Conservation (phyloP, 2,888 invertebrate genomes). For the Drosophila meridiana region DNA sequence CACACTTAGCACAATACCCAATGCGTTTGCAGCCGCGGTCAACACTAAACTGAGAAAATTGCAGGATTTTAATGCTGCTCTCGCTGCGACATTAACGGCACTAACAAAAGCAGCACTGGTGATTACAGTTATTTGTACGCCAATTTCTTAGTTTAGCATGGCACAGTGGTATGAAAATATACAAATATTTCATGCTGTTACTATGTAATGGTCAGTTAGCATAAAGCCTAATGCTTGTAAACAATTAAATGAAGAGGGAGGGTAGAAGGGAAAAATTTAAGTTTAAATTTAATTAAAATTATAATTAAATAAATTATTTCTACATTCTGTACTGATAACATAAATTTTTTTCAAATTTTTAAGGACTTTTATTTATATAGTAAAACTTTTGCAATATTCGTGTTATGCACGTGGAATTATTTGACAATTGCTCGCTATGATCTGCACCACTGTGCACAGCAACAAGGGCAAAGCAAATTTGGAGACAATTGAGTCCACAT, state of each 20-base stretch:
- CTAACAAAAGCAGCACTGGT: slow-evolving; percentile 2
- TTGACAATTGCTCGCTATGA: background rate
- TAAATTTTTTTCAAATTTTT: too few species aligned
- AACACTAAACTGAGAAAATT: slow-evolving; percentile 3
- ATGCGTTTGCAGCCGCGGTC: background rate
- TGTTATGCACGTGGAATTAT: too few species aligned
- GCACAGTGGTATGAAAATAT: background rate
- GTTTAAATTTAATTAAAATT: too few species aligned
- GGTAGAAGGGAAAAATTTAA: too few species aligned
- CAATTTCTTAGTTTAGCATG: background rate
- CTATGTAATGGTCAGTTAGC: background rate
- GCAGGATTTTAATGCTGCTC: slow-evolving; percentile 3
- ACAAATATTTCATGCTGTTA: background rate
- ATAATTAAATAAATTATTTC: too few species aligned
- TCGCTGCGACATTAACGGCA: slow-evolving; percentile 1
- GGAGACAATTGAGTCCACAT: slow-evolving; percentile 8
- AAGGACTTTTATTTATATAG: too few species aligned
- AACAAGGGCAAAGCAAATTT: slow-evolving; percentile 5
- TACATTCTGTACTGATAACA: too few species aligned
- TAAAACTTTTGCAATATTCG: too few species aligned
- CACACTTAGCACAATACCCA: background rate
- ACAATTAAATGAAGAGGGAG: too few species aligned
- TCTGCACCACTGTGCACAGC: background rate
- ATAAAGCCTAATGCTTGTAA: too few species aligned
- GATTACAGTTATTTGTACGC: slow-evolving; percentile 7